Evolutionary conservation across 2,113 vertebrate species (phyloP), one percentile per base, ranked within the genome.

Genomic region (Sakesphorus luctuosus): DNA sequence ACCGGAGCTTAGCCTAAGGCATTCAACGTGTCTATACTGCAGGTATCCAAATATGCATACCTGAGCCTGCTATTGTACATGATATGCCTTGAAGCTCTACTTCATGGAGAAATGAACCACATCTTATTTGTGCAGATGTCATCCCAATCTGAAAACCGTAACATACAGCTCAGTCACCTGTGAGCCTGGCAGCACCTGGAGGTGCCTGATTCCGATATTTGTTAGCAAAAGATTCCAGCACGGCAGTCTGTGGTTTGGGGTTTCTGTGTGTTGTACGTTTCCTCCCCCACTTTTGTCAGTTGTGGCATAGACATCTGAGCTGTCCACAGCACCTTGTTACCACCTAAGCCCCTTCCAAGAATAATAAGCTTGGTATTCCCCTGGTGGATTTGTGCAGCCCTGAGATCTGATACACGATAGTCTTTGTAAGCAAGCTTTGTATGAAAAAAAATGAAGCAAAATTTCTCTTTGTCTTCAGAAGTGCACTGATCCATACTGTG

Each of bases 41-140:
- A 67, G n/a, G 25, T 38, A 36, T 1, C 25, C 23, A 53, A 17
- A 26, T 9, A 0, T 2, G 52, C 13, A 7, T 0, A 62, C 47
- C 43, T 23, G 63, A 33, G 15, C 36, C 61, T 29, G n/a, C 50
- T 46, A 40, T 0, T 2, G 44, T 68, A 46, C 36, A 2, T 11
- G 21, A 29, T 3, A 3, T n/a, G 23, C 13, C 26, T 9, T 69
- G 10, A 75, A 80, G 20, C 26, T 76, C 68, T 38, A 4, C 63
- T 69, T 91, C 38, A 59, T 38, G 62, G 58, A 63, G 20, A 69
- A 75, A 80, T 29, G 15, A 91, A 43, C 7, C 11, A 20, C 47
- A 35, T n/a, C 4, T 31, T n/a, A 13, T 2, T 4, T 36, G 21
- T 38, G 35, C n/a, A 72, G 36, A 20, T n/a, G 24, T 47, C 79